Evolutionary conservation across 2,888 invertebrate species (phyloP).

Genomic region (Germaria angustata): DNA sequence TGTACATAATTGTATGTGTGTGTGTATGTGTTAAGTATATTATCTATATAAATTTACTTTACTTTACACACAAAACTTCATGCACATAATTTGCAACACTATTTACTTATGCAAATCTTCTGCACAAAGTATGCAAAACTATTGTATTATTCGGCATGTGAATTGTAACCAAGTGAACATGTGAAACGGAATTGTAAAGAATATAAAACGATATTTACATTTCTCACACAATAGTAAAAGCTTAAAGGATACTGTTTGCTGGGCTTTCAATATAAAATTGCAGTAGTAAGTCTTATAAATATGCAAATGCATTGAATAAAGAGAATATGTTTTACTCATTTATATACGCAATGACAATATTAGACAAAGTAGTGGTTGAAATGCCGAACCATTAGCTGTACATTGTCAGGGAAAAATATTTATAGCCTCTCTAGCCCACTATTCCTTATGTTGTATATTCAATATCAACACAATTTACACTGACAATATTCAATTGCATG

Average conservation of each 20-base stretch:
- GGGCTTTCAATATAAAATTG: background rate
- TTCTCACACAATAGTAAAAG: background rate
- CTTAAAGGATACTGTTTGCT: background rate
- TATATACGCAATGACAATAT: background rate
- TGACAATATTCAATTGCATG: constrained; percentile 19
- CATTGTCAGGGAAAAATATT: too few species aligned
- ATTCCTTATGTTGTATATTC: background rate
- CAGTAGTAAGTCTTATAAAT: background rate
- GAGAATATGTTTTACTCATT: background rate
- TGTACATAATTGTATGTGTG: too few species aligned
- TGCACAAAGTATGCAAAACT: constrained; percentile 26
- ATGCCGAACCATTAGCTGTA: too few species aligned
- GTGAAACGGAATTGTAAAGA: background rate
- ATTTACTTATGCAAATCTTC: constrained; percentile 64
- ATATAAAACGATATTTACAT: too few species aligned
- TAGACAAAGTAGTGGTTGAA: background rate
- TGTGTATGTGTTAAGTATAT: background rate
- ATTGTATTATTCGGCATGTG: constrained; percentile 1
- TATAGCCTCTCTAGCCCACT: constrained; percentile 11
- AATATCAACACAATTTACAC: constrained; percentile 33
- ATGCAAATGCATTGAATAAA: background rate
- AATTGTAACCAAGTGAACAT: constrained; percentile 10
- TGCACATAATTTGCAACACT: constrained; percentile 11
- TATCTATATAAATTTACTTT: constrained; percentile 6
- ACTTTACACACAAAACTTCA: background rate